Base-by-base conservation (phyloP, 2,888 invertebrate species). In the Mimumesa dahlbomi region DNA sequence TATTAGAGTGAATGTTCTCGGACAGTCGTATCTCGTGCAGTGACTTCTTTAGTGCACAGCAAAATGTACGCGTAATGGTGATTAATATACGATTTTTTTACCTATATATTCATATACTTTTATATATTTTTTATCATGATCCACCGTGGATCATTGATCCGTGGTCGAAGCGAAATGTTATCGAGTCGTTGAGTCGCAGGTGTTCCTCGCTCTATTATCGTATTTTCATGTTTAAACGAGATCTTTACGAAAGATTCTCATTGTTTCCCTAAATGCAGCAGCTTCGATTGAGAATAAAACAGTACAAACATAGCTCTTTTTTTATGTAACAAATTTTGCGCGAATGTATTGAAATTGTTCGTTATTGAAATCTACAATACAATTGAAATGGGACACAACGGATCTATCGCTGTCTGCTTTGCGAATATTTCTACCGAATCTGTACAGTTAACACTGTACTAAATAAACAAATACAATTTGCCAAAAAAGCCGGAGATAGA, bases 1-100 rank as follows among this genome's bases (percentile, higher is more conserved):
- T 49, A 57, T 52, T 61, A 36, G 69, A 68, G 77, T 80, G 79
- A 79, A 79, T 80, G 77, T 80, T 80, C 70, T 75, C 79, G 65
- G 75, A 79, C 77, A 71, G 77, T 59, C 77, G 77, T 66, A 62
- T 71, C 59, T 73, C 77, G 80, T 80, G 80, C 74, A 68, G 77
- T 62, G 72, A 80, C 57, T 68, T 77, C 52, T 75, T 79, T 48
- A 72, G 79, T 68, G 80, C 54, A 68, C 80, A 79, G 57, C 70
- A 80, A 79, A 79, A 79, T 71, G 80, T 79, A 79, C 69, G 79
- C 66, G 69, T 46, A 34, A 49, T 75, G 73, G 78, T 78, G 77
- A 77, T 75, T 46, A 66, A 36, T 56, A 58, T 48, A 52, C 43
- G 40, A 29, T 68, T 68, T 56, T 14, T 34, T n/a, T n/a, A n/a